A percentile compares a stretch with the other conserved stretches of the same genome.
Evolutionary conservation across 2,113 vertebrate genomes (phyloP).

Genomic region (Muntiacus reevesi): DNA sequence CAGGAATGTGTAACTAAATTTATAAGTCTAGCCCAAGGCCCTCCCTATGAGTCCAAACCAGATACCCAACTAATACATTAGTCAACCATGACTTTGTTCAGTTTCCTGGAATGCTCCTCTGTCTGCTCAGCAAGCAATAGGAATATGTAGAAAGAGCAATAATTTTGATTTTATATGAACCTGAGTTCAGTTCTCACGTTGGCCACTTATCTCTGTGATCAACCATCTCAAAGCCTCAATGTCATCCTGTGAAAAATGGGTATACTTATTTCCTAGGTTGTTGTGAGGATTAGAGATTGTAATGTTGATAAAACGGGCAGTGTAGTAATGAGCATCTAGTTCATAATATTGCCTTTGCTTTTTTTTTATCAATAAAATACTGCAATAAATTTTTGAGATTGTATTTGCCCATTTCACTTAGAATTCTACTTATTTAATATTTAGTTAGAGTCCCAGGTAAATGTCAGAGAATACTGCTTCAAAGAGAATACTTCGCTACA

Average conservation of each 20-base stretch:
- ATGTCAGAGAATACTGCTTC: slow-evolving; percentile 26
- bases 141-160: not conserved
- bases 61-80: not conserved
- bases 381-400: not conserved
- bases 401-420: not conserved
- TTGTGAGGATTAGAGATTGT: not conserved
- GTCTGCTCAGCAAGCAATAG: not conserved
- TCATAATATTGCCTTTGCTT: not conserved
- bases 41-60: not conserved
- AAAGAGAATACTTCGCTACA: not conserved
- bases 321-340: not conserved
- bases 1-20: not conserved
- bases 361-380: not conserved
- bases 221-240: not conserved
- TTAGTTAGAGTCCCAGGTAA: slow-evolving; percentile 4
- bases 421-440: not conserved
- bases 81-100: not conserved
- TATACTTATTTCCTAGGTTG: not conserved
- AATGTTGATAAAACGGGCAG: not conserved
- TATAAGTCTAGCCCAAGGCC: not conserved
- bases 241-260: not conserved
- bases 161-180: not conserved
- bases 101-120: not conserved
- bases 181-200: not conserved
- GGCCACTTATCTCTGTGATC: not conserved